A percentile compares a stretch with the other conserved stretches of the same genome.
Evolutionary conservation across 2,888 invertebrate species (phyloP).

Genomic region (Pediacus dermestoides): DNA sequence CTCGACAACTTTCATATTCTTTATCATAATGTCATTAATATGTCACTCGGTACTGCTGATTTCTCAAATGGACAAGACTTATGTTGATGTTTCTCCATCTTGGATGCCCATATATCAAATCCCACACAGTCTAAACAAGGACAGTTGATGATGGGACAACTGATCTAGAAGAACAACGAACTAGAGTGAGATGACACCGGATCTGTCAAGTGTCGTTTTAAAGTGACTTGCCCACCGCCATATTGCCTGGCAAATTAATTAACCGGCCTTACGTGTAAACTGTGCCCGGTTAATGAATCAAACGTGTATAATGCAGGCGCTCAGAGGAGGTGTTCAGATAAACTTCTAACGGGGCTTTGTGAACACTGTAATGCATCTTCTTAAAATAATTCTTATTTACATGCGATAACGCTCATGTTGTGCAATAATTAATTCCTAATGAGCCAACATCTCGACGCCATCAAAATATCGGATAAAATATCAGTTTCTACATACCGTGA

Average conservation of each 20-base stretch:
- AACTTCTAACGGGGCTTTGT: constrained; percentile 14
- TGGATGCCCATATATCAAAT: constrained; percentile 45
- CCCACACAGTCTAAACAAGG: constrained; percentile 38
- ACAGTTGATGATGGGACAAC: constrained; percentile 22
- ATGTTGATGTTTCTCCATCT: constrained; percentile 48
- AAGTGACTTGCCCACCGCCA: constrained; percentile 30
- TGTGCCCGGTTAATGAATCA: constrained; percentile 21
- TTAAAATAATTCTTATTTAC: not conserved
- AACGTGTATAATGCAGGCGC: constrained; percentile 10
- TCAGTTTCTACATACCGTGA: no score
- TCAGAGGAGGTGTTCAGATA: constrained; percentile 12
- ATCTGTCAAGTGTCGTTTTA: constrained; percentile 31
- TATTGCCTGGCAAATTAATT: constrained; percentile 38
- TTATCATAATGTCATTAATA: constrained; percentile 48
- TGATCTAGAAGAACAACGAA: no score
- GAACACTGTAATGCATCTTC: constrained; percentile 1
- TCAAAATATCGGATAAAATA: no score
- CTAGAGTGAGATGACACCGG: constrained; percentile 32
- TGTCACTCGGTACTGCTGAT: constrained; percentile 46
- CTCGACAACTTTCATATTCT: constrained; percentile 48
- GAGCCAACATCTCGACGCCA: no score
- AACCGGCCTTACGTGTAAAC: constrained; percentile 23
- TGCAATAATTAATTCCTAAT: no score
- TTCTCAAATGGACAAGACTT: constrained; percentile 47
- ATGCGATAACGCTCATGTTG: not conserved